Base-by-base conservation (phyloP, 2,888 invertebrate genomes). In the Kryphioiulus occultus region DNA sequence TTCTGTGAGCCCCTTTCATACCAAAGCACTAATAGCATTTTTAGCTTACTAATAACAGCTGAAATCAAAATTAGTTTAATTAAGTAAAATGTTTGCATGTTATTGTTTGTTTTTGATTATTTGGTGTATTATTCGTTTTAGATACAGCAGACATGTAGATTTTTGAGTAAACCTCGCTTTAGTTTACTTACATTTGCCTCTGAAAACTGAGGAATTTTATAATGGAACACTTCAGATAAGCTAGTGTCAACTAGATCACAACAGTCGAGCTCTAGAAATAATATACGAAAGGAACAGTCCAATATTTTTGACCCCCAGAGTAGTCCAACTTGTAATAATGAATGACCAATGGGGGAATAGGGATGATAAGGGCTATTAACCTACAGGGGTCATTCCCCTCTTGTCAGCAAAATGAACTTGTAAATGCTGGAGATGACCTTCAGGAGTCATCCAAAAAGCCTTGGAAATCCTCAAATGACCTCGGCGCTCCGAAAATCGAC, bases 391-490 rank as follows among this genome's bases (percentile, higher is more conserved):
- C 68, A 68, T 68, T 68, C 68, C 68, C 68, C 35, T 26, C 9
- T 10, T 68, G 68, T 10, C 68, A 22, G 10, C 68, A 68, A 68
- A 68, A 26, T 22, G 68, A 68, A 68, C 68, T 68, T 68, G 68
- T 26, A 68, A 22, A 12, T 68, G 68, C 26, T 68, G 7, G 22
- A 68, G 0, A 68, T 68, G 68, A 68, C 68, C 68, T 68, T 26
- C 68, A 68, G 68, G 68, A 68, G 68, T 68, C 68, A 68, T 68
- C 68, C 68, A 68, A 68, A 68, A 68, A 26, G 68, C 68, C 68
- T 68, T 68, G 68, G 10, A 26, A 68, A 10, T 68, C 68, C 68
- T 68, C 26, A 68, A 68, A 68, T 68, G 68, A 68, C 68, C 68
- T 68, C 68, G 22, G 68, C 26, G n/a, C 68, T 68, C 26, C 9